These are phyloP conservation scores for Spisula subtruncata DNA, from an alignment of 2,888 invertebrate species.

Conservation along the genomic window DNA sequence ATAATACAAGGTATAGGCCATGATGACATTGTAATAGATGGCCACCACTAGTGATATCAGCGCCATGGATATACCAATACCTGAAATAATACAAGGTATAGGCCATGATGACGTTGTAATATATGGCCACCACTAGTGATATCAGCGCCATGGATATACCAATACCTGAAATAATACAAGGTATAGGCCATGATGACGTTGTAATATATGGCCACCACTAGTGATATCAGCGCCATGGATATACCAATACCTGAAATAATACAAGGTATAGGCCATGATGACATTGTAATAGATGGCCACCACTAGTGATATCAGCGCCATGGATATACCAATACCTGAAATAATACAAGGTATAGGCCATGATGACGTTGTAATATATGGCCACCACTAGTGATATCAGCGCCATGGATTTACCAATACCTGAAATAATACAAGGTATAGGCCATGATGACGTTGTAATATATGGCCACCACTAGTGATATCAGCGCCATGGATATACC, in stretches of 20 bases:
- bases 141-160: constrained; percentile 97
- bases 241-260: constrained; percentile 96
- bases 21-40: constrained; percentile 98
- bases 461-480: constrained; percentile 96
- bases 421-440: constrained; percentile 98
- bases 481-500: constrained; percentile 97
- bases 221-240: constrained; percentile 96
- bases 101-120: constrained; percentile 98
- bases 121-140: constrained; percentile 96
- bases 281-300: constrained; percentile 98
- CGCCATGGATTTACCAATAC: constrained; percentile 96
- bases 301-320: constrained; percentile 96
- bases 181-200: constrained; percentile 99
- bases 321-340: constrained; percentile 96
- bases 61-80: constrained; percentile 96
- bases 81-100: constrained; percentile 98
- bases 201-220: constrained; percentile 97
- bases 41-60: constrained; percentile 97
- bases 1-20: constrained; percentile 98
- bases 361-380: constrained; percentile 98
- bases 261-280: constrained; percentile 98
- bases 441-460: constrained; percentile 98
- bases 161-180: constrained; percentile 95
- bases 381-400: constrained; percentile 97
- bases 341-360: constrained; percentile 98